These are phyloP conservation scores for Zygothrica quintamaculata DNA, from an alignment of 2,888 invertebrate species.

Conservation along the genomic window DNA sequence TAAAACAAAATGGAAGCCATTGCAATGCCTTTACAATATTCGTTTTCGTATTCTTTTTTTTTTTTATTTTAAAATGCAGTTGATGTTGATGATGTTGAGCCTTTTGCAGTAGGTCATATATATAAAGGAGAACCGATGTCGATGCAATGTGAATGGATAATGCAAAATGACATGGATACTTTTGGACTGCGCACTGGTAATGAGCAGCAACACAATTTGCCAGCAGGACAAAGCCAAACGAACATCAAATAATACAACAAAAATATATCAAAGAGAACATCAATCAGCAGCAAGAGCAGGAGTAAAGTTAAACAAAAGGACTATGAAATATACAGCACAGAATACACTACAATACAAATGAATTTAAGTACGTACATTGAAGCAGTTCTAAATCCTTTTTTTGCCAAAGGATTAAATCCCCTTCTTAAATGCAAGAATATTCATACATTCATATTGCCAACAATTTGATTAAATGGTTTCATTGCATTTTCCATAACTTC, in stretches of 20 bases:
- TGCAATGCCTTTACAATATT: slow-evolving; percentile 51
- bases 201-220: slow-evolving; percentile 47
- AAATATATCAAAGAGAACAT: slow-evolving; percentile 29
- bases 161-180: slow-evolving; percentile 58
- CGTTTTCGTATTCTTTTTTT: slow-evolving; percentile 41
- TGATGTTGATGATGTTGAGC: slow-evolving; percentile 44
- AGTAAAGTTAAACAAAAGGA: too few species aligned
- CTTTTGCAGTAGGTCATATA: slow-evolving; percentile 48
- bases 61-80: slow-evolving; percentile 68
- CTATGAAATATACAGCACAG: slow-evolving; percentile 34
- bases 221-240: slow-evolving; percentile 35
- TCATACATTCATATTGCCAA: too few species aligned
- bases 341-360: slow-evolving; percentile 3
- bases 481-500: neutral
- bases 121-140: slow-evolving; percentile 9
- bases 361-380: too few species aligned
- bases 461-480: neutral
- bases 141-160: slow-evolving; percentile 51
- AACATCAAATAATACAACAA: neutral
- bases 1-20: slow-evolving; percentile 55
- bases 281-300: slow-evolving; percentile 37
- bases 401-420: too few species aligned
- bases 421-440: too few species aligned
- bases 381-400: too few species aligned
- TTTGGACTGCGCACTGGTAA: slow-evolving; percentile 51